Base-by-base conservation (phyloP, 2,113 vertebrate genomes). In the Coracopsis vasa region DNA sequence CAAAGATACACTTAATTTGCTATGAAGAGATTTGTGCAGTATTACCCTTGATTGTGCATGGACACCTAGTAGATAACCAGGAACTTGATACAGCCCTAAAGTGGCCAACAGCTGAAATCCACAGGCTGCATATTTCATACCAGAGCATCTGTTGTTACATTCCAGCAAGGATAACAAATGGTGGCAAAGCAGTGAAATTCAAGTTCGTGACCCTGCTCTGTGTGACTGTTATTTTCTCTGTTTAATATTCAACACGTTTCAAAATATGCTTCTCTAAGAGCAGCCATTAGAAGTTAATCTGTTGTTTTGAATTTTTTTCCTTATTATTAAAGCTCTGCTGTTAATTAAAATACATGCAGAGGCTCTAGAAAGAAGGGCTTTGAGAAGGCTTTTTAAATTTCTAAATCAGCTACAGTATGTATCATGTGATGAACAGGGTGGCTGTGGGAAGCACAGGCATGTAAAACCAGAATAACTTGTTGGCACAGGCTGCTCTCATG, bases 401-500 rank as follows among this genome's bases (percentile, higher is more conserved):
- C 74, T 83, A 47, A 54, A 69, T 88, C 37, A 60, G 64, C 85
- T 92, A 4, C 37, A 48, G 67, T 78, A 3, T 53, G 29, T 74
- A 51, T 71, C 80, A 86, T 91, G 90, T 94, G 90, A 90, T 66
- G 56, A 64, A 75, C 28, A 60, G 80, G 61, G 67, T 88, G 82
- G 60, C 85, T 94, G 92, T 96, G 92, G 93, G 90, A 96, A 96
- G 86, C 86, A 85, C 28, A 82, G 70, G 77, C 92, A 64, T 27
- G 93, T 90, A 93, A 94, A 97, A 96, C 96, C 86, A 93, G 95
- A 94, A 96, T 92, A 93, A 96, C 96, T 96, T 93, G 90, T 96
- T 92, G 80, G 65, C 94, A 72, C 41, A 80, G 51, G 42, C 45
- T 39, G 70, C 50, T 95, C 62, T 91, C 62, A 20, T 82, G 86